Percentiles rank a stretch among this genome's conserved stretches.
These are phyloP conservation scores for Scolanthus callimorphus DNA, from an alignment of 92 coral and sea anemone species.

Conservation along the genomic window DNA sequence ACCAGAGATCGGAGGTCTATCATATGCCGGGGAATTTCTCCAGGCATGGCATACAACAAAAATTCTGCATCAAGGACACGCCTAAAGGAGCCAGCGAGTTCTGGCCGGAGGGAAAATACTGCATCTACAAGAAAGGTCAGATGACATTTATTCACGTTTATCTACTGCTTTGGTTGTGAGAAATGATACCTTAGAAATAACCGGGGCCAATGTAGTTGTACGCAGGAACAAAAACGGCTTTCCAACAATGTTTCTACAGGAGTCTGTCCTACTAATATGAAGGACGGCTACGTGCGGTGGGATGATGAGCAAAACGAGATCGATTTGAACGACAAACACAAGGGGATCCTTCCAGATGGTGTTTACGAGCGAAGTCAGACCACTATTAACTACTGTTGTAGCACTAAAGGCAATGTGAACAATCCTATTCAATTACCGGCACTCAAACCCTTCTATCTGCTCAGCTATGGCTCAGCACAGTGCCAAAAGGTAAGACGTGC, in stretches of 20 bases:
- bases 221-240: too few relatives aligned
- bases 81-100: constrained; percentile 92
- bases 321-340: constrained; percentile 69
- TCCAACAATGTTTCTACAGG: constrained; percentile 53
- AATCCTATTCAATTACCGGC: constrained; percentile 96
- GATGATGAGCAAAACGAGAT: constrained; percentile 95
- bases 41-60: constrained; percentile 95
- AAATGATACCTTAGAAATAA: too few relatives aligned
- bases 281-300: constrained; percentile 95
- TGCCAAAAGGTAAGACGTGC: constrained; percentile 72
- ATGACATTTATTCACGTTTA: background rate
- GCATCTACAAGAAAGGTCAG: constrained; percentile 94
- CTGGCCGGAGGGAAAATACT: constrained; percentile 98
- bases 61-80: constrained; percentile 81
- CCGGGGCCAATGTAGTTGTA: too few relatives aligned
- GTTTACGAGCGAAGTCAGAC: constrained; percentile 81
- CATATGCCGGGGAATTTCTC: constrained; percentile 99
- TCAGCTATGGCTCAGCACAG: constrained; percentile 90
- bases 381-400: constrained; percentile 94
- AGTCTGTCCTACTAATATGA: constrained; percentile 84
- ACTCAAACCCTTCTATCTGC: constrained; percentile 85
- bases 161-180: too few relatives aligned
- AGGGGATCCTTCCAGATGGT: constrained; percentile 89
- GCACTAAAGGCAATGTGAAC: constrained; percentile 88
- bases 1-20: constrained; percentile 87